A percentile compares a stretch with the other conserved stretches of the same genome.
phyloP scores from a whole-genome alignment of 2,113 vertebrate species.

The Microtus oregoni region DNA sequence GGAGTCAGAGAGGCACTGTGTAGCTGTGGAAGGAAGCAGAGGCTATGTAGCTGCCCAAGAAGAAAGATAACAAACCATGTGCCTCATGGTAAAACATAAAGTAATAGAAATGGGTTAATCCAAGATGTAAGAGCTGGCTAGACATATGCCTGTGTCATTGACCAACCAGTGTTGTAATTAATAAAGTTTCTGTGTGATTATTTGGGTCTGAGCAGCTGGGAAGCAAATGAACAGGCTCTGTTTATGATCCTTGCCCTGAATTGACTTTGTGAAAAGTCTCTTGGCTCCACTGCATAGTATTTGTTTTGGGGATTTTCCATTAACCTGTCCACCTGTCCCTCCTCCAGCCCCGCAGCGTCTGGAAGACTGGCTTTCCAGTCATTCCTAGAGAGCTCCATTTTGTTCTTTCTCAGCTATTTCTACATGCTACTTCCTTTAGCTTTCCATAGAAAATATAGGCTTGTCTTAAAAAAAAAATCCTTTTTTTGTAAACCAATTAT shows the following conservation, averaged over 20 bases:
- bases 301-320: not conserved
- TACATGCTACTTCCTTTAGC: not conserved
- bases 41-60: too few species aligned
- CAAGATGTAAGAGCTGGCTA: too few species aligned
- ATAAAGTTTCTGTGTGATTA: too few species aligned
- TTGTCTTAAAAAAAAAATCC: not conserved
- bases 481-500: not conserved
- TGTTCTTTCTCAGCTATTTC: not conserved
- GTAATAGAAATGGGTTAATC: too few species aligned
- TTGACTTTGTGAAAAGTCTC: not conserved
- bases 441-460: not conserved
- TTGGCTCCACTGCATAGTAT: not conserved
- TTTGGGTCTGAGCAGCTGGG: too few species aligned
- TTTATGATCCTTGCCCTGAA: not conserved
- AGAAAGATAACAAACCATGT: too few species aligned
- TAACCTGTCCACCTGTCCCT: not conserved
- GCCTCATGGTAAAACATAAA: too few species aligned
- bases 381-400: not conserved
- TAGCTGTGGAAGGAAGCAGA: too few species aligned
- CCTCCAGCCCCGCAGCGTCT: not conserved
- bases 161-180: too few species aligned
- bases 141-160: too few species aligned
- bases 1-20: too few species aligned
- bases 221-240: too few species aligned
- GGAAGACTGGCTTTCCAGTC: not conserved